Conservation (phyloP, 1,140 invertebrate genomes). For the Leucophenga varia region DNA sequence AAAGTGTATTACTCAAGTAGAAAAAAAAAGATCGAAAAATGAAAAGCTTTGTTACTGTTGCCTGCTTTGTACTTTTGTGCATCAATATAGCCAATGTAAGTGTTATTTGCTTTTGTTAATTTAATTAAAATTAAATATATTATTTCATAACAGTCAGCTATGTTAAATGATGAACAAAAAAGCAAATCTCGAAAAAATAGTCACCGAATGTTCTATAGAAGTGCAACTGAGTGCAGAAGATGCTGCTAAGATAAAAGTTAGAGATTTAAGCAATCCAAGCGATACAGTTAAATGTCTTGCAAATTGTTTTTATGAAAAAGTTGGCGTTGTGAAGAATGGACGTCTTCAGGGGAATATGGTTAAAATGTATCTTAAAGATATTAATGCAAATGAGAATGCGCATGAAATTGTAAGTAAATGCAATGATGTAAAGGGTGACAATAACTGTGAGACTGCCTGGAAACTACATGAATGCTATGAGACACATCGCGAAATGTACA, state of each 20-base stretch:
- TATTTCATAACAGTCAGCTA: too few species aligned
- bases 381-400: constrained; percentile 42
- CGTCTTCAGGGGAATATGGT: constrained; percentile 19
- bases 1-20: too few species aligned
- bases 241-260: constrained; percentile 32
- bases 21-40: too few species aligned
- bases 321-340: constrained; percentile 37
- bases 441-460: constrained; percentile 36
- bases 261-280: constrained; percentile 34
- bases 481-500: too few species aligned
- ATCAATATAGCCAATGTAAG: too few species aligned
- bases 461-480: constrained; percentile 40
- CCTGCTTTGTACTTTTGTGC: too few species aligned
- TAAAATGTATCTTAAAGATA: constrained; percentile 23
- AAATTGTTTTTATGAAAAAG: constrained; percentile 44
- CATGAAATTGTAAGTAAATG: constrained; percentile 31
- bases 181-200: constrained; percentile 28
- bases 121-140: too few species aligned
- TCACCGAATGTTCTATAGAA: constrained; percentile 28
- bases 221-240: constrained; percentile 35
- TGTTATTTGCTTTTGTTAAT: too few species aligned
- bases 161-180: constrained; percentile 36
- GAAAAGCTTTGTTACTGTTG: too few species aligned
- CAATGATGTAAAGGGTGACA: constrained; percentile 25
- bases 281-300: constrained; percentile 44